Base-by-base conservation (phyloP, 1,140 invertebrate genomes). In the Drosophila mojavensis region DNA sequence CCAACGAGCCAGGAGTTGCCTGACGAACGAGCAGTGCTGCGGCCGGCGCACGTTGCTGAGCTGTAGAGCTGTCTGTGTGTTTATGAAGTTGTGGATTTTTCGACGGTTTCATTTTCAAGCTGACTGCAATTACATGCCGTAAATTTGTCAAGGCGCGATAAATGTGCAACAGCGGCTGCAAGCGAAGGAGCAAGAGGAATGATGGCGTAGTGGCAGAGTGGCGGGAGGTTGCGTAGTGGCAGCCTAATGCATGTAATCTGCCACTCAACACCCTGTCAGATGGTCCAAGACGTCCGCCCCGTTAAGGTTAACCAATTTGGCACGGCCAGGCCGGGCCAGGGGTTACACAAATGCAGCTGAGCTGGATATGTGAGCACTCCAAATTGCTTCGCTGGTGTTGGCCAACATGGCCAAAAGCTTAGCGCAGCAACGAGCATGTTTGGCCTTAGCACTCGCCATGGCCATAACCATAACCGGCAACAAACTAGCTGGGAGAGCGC, bases 121-220 rank as follows among this genome's bases (percentile, higher is more conserved):
- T 78, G 84, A 78, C 84, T 89, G 85, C 84, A 89, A 89, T 89
- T 89, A 89, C 84, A 89, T 84, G 84, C 84, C 84, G 84, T 89
- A 89, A 89, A 89, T 89, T 89, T 89, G 84, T 89, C 84, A 89
- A 89, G 84, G 84, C 78, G 81, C 84, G 80, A 89, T 89, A 89
- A 89, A 89, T 88, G 81, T 86, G 83, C 58, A 58, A 11, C 28
- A 47, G 53, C 13, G 30, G 28, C 15, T 15, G 59, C 5, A 30
- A 5, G 4, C 4, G 17, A 17, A 17, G 26, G 74, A 33, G 53
- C 33, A 28, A 3, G 67, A 20, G 43, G 50, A 10, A n/a, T 15
- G 3, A 10, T 41, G 39, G 39, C 9, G 11, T n/a, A 4, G n/a
- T 0, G 41, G 41, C 41, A 45, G 28, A 6, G 1, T 33, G 33